phyloP scores from a whole-genome alignment of 2,113 vertebrate species.

The Ammodramus savannarum region DNA sequence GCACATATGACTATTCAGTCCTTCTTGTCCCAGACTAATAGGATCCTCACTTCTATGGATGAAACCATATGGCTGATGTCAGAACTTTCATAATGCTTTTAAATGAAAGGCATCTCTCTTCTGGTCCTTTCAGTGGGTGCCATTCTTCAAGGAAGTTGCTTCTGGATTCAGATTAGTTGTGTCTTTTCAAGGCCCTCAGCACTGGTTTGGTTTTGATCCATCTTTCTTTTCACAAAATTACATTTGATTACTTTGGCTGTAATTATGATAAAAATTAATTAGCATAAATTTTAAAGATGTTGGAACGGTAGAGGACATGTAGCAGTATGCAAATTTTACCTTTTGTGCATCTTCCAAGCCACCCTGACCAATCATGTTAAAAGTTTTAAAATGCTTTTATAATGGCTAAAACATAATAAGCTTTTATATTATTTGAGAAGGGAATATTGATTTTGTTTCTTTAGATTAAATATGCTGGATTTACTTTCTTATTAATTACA shows the following conservation, averaged over 20 bases:
- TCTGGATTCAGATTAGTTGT: background rate
- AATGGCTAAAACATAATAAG: background rate
- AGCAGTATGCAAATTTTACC: background rate
- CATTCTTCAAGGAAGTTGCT: background rate
- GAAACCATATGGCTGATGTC: background rate
- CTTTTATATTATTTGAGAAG: background rate
- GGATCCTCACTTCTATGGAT: background rate
- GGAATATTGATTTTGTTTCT: background rate
- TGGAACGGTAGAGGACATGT: background rate
- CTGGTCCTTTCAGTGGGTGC: background rate
- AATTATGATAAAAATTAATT: background rate
- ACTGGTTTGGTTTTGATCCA: background rate
- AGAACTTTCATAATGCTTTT: background rate
- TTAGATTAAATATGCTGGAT: background rate
- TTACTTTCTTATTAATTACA: background rate
- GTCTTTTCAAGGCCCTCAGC: background rate
- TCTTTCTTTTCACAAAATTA: background rate
- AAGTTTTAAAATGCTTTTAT: background rate
- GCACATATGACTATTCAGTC: background rate
- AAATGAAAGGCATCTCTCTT: background rate
- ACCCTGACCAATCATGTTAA: background rate
- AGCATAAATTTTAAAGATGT: background rate
- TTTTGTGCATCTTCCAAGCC: background rate
- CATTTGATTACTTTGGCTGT: background rate
- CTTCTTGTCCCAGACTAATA: background rate